Evolutionary conservation across 2,888 invertebrate genomes (phyloP).

Genomic region (Cepaea hortensis): DNA sequence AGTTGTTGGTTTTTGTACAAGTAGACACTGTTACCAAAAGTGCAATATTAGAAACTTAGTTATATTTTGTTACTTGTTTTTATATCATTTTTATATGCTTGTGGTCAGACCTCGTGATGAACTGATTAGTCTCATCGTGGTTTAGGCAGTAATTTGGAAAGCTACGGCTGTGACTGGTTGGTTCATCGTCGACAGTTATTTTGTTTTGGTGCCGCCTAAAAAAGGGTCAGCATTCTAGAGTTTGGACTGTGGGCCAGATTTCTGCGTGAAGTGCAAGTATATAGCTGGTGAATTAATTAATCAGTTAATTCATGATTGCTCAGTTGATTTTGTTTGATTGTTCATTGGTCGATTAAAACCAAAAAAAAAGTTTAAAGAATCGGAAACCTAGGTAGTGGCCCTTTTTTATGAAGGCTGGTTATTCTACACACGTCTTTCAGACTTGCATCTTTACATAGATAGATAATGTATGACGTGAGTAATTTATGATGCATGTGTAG

Average conservation of each 20-base stretch:
- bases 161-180: neutral
- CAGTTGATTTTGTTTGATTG: too few species aligned
- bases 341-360: too few species aligned
- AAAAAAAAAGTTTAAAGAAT: too few species aligned
- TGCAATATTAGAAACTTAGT: constrained; percentile 30
- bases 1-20: constrained; percentile 26
- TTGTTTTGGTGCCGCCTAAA: neutral
- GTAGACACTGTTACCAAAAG: constrained; percentile 26
- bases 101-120: neutral
- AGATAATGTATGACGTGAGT: neutral
- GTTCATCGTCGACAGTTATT: neutral
- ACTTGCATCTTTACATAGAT: constrained; percentile 25
- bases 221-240: neutral
- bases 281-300: too few species aligned
- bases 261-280: too few species aligned
- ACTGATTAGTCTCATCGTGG: neutral
- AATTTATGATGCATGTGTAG: neutral
- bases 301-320: too few species aligned
- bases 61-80: constrained; percentile 22
- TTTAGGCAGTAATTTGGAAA: too few species aligned
- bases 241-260: too few species aligned
- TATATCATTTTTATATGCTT: constrained; percentile 25
- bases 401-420: constrained; percentile 9
- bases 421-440: constrained; percentile 20
- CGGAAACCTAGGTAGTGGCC: neutral